Conservation (phyloP, 2,113 vertebrate genomes). For the Amphiprion percula region DNA sequence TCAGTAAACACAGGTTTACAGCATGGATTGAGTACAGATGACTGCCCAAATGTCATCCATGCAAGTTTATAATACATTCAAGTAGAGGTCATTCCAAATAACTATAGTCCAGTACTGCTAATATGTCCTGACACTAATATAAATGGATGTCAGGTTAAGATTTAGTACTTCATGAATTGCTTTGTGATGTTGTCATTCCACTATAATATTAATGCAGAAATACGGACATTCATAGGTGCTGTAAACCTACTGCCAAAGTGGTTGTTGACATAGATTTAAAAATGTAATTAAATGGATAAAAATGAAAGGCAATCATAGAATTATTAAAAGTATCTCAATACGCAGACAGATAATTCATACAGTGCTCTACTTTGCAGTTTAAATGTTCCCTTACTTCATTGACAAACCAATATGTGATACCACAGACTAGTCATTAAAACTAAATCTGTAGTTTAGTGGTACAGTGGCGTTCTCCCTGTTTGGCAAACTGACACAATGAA, state of each 20-base stretch:
- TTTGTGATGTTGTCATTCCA: constrained; percentile 6
- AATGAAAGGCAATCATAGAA: constrained; percentile 5
- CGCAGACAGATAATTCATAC: not conserved
- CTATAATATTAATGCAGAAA: not conserved
- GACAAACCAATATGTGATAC: not conserved
- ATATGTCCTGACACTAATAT: constrained; percentile 27
- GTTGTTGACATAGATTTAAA: no score
- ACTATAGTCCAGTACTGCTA: constrained; percentile 8
- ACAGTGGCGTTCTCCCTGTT: constrained; percentile 39
- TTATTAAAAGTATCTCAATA: constrained; percentile 19
- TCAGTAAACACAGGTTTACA: constrained; percentile 13
- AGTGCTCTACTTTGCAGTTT: constrained; percentile 13
- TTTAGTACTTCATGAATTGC: constrained; percentile 13
- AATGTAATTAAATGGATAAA: not conserved
- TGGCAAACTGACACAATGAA: not conserved
- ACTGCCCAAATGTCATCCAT: not conserved
- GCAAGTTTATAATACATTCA: constrained; percentile 18
- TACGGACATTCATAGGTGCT: not conserved
- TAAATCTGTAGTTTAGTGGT: not conserved
- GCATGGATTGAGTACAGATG: not conserved
- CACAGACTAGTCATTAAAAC: not conserved
- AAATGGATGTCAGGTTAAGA: constrained; percentile 28
- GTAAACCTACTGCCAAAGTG: no score
- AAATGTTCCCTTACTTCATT: not conserved
- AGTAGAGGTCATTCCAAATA: not conserved